Percentiles rank a stretch among this genome's conserved stretches.
Conservation (phyloP, 2,888 invertebrate genomes). For the Argyra leucocephala region DNA sequence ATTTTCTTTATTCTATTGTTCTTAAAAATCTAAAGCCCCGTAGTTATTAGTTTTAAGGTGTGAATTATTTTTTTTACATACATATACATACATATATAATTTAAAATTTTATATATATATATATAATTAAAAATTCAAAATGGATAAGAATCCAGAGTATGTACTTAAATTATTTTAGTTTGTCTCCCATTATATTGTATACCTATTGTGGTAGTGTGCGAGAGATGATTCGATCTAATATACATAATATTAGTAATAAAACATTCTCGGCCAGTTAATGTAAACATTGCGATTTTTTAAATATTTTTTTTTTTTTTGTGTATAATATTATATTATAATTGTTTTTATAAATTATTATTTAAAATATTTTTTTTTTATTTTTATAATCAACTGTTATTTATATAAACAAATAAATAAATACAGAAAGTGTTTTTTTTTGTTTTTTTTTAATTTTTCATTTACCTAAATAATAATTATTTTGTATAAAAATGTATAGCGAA, state of each 20-base stretch:
- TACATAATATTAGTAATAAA: background rate
- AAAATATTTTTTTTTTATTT: background rate
- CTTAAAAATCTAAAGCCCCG: background rate
- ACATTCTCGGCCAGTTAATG: background rate
- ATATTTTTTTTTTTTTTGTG: background rate
- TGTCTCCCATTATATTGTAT: background rate
- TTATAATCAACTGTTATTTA: conserved; percentile 4
- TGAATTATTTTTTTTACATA: background rate
- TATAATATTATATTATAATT: too few species aligned
- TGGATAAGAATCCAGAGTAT: background rate
- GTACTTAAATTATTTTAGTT: background rate
- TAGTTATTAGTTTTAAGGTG: conserved; percentile 2
- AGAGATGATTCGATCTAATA: background rate
- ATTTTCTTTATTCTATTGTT: background rate
- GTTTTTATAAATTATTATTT: background rate
- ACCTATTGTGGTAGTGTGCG: background rate
- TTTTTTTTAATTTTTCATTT: too few species aligned
- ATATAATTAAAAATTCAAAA: background rate
- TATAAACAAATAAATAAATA: background rate
- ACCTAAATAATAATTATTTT: too few species aligned
- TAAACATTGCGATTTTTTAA: conserved; percentile 1
- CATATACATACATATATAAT: too few species aligned
- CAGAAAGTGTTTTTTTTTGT: background rate
- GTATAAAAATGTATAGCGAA: too few species aligned
- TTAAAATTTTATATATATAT: too few species aligned